phyloP scores from a whole-genome alignment of 2,888 invertebrate genomes.

The Subacronicta megacephala region DNA sequence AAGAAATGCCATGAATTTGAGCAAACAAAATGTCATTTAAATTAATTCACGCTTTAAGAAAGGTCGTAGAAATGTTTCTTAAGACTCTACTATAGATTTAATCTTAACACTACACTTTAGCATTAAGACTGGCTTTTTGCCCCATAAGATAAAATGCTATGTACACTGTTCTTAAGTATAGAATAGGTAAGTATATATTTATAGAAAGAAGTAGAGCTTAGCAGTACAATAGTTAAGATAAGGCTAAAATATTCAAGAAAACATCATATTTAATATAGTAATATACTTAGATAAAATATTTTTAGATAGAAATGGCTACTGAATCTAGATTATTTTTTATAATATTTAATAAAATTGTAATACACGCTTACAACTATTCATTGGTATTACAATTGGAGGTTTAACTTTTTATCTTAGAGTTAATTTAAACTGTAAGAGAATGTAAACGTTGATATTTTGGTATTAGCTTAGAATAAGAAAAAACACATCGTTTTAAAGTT shows the following conservation, averaged over 20 bases:
- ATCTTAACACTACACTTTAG: constrained; percentile 27
- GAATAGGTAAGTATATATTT: constrained; percentile 19
- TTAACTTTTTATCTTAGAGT: constrained; percentile 52
- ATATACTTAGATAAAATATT: constrained; percentile 16
- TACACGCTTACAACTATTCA: constrained; percentile 67
- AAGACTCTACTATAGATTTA: constrained; percentile 20
- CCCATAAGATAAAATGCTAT: constrained; percentile 52
- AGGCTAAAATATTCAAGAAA: constrained; percentile 37
- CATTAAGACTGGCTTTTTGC: constrained; percentile 53
- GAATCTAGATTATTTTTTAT: constrained; percentile 35
- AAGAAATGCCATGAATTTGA: constrained; percentile 88
- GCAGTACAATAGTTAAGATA: constrained; percentile 12
- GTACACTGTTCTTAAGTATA: constrained; percentile 39
- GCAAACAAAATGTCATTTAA: constrained; percentile 79
- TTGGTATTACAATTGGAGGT: constrained; percentile 76
- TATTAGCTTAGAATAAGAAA: constrained; percentile 79
- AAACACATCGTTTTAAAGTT: constrained; percentile 73
- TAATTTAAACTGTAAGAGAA: constrained; percentile 53
- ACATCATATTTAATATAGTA: constrained; percentile 5
- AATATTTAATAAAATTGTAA: constrained; percentile 40
- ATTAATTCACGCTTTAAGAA: constrained; percentile 44
- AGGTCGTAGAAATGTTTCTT: constrained; percentile 31
- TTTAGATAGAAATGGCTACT: constrained; percentile 28
- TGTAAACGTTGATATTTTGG: constrained; percentile 76
- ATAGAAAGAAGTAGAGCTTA: constrained; percentile 24